Evolutionary conservation across 1,140 invertebrate species (phyloP).

Genomic region (Brachionus asplanchnoidis): DNA sequence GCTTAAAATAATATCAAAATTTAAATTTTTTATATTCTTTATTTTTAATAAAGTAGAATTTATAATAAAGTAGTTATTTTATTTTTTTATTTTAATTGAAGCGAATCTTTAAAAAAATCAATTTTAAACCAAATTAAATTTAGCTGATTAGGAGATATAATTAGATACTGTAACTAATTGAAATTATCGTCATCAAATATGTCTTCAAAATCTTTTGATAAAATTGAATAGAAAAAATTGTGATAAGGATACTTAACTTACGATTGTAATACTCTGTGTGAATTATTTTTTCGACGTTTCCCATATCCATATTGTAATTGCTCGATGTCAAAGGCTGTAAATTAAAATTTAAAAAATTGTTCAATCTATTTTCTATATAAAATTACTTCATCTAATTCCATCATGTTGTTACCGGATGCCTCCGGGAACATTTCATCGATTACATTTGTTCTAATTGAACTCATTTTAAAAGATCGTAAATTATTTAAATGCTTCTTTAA

Average conservation of each 20-base stretch:
- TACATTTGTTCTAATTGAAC: not conserved
- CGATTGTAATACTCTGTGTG: conserved; percentile 30
- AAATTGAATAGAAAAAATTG: not conserved
- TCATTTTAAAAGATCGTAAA: not conserved
- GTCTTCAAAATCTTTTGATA: conserved; percentile 1
- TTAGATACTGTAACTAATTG: not conserved
- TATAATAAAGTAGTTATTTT: not conserved
- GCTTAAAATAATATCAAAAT: too few relatives aligned
- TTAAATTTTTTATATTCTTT: too few relatives aligned
- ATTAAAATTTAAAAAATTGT: not conserved
- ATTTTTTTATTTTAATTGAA: not conserved
- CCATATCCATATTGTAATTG: not conserved
- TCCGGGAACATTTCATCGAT: conserved; percentile 41
- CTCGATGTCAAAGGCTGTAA: conserved; percentile 6
- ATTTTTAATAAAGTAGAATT: too few relatives aligned
- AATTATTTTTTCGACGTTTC: not conserved
- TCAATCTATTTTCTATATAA: not conserved
- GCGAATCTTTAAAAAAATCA: too few relatives aligned
- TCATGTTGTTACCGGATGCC: conserved; percentile 4
- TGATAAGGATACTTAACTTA: not conserved
- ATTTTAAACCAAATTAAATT: too few relatives aligned
- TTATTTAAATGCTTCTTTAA: not conserved
- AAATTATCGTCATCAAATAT: conserved; percentile 36
- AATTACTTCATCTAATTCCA: conserved; percentile 33
- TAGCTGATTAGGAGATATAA: too few relatives aligned